Evolutionary conservation across 2,888 invertebrate genomes (phyloP), one percentile per base, ranked within the genome.

Genomic region (Idaea dimidiata): DNA sequence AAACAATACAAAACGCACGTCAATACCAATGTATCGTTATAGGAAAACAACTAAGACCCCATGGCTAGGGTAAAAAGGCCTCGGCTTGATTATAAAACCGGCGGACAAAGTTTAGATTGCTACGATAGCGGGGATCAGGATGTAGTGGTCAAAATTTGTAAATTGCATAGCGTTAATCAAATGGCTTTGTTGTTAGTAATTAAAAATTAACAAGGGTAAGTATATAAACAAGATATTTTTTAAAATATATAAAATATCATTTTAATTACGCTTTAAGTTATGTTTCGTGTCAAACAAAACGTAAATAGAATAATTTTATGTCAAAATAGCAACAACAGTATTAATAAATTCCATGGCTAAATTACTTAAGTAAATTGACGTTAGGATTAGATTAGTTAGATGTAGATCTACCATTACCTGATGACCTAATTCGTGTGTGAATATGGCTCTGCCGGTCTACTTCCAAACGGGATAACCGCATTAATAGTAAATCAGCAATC

Each of bases 1-100:
- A 64, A 88, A 88, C 85, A 83, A 86, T 81, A 84, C 78, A 83
- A 83, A 78, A 78, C 61, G 72, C 68, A 76, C 72, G 74, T 86
- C 75, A 84, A 82, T 80, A 80, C 75, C 78, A 80, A 81, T 72
- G 76, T 71, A 76, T 77, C 73, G 66, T 70, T 67, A 71, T 69
- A 75, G 70, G 73, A 70, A 76, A 79, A 79, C 74, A 78, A 77
- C 67, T 71, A 72, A 67, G 58, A 66, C 66, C 64, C 60, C 61
- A 67, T 62, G 65, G 63, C 74, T 76, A 78, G 54, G 31, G 16
- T 67, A 72, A 66, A 58, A 16, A 63, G 77, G 74, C 24, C 82
- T 68, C 65, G 64, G 60, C 60, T 63, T 66, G 62, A 67, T 72
- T 68, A 67, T 68, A 66, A 58, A 33, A 59, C 59, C 65, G 59